Percentiles rank a stretch among this genome's conserved stretches.
phyloP scores from a whole-genome alignment of 2,797 vertebrate species.

The Epinephelus malabaricus region DNA sequence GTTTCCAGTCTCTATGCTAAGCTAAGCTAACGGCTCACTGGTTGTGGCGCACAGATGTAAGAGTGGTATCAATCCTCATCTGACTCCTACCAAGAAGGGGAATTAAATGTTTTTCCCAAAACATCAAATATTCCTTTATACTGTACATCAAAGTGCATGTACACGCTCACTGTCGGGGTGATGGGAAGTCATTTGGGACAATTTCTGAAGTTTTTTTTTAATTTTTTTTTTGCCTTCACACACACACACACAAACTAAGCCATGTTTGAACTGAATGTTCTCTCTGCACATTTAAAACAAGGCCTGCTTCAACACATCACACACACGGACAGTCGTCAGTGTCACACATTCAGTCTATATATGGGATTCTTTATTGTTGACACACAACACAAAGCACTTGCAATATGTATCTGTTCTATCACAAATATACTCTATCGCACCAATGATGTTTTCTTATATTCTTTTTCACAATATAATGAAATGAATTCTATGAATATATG shows the following conservation, averaged over 20 bases:
- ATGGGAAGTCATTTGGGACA: conserved; percentile 29
- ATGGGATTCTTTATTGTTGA: conserved; percentile 58
- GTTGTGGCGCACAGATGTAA: not conserved
- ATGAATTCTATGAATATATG: conserved; percentile 69
- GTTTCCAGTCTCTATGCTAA: conserved; percentile 16
- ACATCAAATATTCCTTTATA: conserved; percentile 3
- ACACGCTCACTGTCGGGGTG: not conserved
- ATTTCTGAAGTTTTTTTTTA: not conserved
- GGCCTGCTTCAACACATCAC: conserved; percentile 43
- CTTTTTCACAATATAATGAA: conserved; percentile 69
- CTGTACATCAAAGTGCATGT: not conserved
- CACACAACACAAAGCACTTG: conserved; percentile 69
- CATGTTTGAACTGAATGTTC: conserved; percentile 76
- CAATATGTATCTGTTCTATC: conserved; percentile 73
- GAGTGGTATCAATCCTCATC: not conserved
- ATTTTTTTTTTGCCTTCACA: conserved; percentile 35
- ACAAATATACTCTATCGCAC: conserved; percentile 70
- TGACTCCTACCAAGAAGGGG: conserved; percentile 9
- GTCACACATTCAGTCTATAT: conserved; percentile 39
- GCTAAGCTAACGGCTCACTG: not conserved
- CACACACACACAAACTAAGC: conserved; percentile 58
- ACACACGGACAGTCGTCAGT: conserved; percentile 31
- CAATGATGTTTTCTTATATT: conserved; percentile 71
- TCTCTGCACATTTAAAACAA: conserved; percentile 59
- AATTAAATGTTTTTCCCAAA: conserved; percentile 4